Conservation (phyloP, 1,140 invertebrate genomes). For the Drosophila fuyamai region DNA sequence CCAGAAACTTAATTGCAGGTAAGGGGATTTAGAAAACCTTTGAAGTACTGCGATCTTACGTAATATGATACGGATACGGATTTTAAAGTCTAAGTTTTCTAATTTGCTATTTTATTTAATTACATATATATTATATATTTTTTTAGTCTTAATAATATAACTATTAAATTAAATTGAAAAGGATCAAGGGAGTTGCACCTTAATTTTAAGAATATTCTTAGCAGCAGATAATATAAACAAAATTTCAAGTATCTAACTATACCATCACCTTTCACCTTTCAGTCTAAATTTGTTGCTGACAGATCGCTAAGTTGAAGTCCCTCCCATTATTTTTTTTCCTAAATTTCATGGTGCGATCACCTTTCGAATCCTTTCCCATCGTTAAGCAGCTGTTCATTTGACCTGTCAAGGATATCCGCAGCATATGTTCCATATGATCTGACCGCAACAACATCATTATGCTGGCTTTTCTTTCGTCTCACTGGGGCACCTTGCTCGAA, state of each 20-base stretch:
- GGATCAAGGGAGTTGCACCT: no score
- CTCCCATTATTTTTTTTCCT: background rate
- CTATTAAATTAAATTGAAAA: no score
- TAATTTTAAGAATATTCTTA: no score
- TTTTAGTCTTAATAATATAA: no score
- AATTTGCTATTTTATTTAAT: background rate
- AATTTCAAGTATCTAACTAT: background rate
- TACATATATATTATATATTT: no score
- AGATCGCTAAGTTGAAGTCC: conserved; percentile 18
- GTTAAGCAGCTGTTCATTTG: conserved; percentile 29
- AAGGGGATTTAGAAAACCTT: background rate
- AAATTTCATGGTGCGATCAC: conserved; percentile 4
- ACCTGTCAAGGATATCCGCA: conserved; percentile 70
- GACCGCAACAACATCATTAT: conserved; percentile 52
- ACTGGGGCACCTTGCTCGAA: conserved; percentile 23
- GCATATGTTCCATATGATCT: conserved; percentile 40
- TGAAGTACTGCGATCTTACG: conserved; percentile 1
- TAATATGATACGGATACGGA: background rate
- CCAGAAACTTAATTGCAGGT: conserved; percentile 20
- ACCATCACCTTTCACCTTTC: conserved; percentile 8
- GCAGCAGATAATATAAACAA: background rate
- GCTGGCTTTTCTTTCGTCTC: conserved; percentile 12
- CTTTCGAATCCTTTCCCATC: conserved; percentile 14
- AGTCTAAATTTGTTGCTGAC: conserved; percentile 17
- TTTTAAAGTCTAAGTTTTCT: background rate